Base-by-base conservation (phyloP, 1,140 invertebrate species). In the Lysiphlebus fabarum region DNA sequence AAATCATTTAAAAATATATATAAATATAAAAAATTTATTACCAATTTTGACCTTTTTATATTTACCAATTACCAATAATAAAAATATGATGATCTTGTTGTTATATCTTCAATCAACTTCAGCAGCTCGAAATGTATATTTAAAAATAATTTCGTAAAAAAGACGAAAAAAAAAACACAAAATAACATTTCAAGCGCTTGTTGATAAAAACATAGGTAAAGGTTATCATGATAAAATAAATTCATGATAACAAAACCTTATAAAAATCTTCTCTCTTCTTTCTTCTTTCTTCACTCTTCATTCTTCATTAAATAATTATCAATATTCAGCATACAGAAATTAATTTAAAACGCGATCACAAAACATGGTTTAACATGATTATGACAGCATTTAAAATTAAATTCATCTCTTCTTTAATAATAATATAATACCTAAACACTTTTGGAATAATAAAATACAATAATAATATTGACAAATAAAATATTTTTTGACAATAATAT, bases 341-440 rank as follows among this genome's bases (percentile, higher is more conserved):
- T 26, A 26, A 26, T 26, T 26, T 26, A 2, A 26, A 26, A 26
- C 17, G 1, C 17, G 17, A 26, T 4, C 17, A 26, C 17, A 26
- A 26, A 26, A 26, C 17, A 26, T 26, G 17, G 4, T 2, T 2
- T 26, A 26, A 26, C 17, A 26, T 4, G 17, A 26, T 26, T 26
- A 26, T 26, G 17, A 4, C 17, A 26, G 17, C 33, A 51, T 38
- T 11, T 14, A 53, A 57, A 57, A 14, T 26, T 26, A 14, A 56
- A 7, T 42, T 51, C 37, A 40, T 53, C 56, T 66, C 65, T 69
- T 65, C 65, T 7, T 59, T 44, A 26, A 56, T 51, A 44, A n/a
- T n/a, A n/a, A n/a, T n/a, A n/a, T n/a, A n/a, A 56, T 7, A n/a
- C 67, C 74, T 77, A 76, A 65, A 77, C 75, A 77, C 75, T 75